Evolutionary conservation across 2,888 invertebrate genomes (phyloP).

Genomic region (Sturmia bella): DNA sequence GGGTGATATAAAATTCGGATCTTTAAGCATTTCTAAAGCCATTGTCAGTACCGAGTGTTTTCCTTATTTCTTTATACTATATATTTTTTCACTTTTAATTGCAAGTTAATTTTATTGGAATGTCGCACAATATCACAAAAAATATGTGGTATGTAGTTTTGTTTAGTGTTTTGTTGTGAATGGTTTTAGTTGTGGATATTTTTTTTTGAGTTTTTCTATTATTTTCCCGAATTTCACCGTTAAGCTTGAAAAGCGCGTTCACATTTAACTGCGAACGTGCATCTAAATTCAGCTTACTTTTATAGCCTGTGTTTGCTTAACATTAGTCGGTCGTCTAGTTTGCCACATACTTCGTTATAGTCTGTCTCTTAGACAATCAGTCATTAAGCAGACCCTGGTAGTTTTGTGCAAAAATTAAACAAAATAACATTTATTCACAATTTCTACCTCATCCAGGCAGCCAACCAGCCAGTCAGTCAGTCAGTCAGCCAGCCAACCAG

Average conservation of each 20-base stretch:
- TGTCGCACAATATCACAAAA: constrained; percentile 40
- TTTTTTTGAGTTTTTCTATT: constrained; percentile 37
- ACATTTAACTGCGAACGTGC: constrained; percentile 67
- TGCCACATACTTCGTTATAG: constrained; percentile 33
- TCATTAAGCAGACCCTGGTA: constrained; percentile 48
- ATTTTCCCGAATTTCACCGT: constrained; percentile 61
- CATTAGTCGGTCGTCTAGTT: constrained; percentile 35
- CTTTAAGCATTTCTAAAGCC: constrained; percentile 79
- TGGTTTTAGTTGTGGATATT: constrained; percentile 20
- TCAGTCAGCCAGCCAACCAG: constrained; percentile 30
- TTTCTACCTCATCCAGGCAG: constrained; percentile 33
- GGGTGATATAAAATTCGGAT: constrained; percentile 82
- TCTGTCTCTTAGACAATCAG: constrained; percentile 24
- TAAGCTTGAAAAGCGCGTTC: constrained; percentile 61
- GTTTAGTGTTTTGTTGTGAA: not conserved
- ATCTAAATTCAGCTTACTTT: constrained; percentile 68
- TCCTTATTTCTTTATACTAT: not conserved
- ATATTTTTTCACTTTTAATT: too few relatives aligned
- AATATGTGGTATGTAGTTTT: constrained; percentile 25
- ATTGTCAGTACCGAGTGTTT: constrained; percentile 60
- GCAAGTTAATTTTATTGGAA: constrained; percentile 6
- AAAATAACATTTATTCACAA: constrained; percentile 42
- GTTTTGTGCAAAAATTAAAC: constrained; percentile 50
- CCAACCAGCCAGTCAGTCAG: constrained; percentile 23
- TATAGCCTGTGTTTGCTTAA: constrained; percentile 70